Evolutionary conservation across 2,888 invertebrate genomes (phyloP).

Genomic region (Aleiodes alternator): DNA sequence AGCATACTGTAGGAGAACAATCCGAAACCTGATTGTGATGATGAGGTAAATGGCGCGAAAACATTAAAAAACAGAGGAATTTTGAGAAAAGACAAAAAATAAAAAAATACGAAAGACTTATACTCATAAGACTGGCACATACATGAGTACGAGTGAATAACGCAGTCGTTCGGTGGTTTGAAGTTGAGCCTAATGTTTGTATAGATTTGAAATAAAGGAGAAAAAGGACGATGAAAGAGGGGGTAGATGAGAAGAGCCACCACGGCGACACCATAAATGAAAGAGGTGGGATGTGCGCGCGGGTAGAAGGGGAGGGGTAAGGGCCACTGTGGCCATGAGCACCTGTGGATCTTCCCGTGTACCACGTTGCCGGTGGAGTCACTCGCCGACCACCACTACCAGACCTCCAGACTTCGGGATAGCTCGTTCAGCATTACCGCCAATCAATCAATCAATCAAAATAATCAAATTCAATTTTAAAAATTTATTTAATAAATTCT

Average conservation of each 20-base stretch:
- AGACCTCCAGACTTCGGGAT: constrained; percentile 65
- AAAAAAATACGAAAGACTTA: no score
- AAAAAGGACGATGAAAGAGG: constrained; percentile 37
- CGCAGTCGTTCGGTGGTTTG: constrained; percentile 35
- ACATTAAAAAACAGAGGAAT: no score
- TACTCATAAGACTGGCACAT: background rate
- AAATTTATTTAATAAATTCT: background rate
- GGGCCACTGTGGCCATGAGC: constrained; percentile 61
- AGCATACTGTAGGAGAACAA: no score
- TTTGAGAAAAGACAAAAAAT: no score
- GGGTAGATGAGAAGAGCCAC: constrained; percentile 48
- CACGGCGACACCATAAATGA: constrained; percentile 40
- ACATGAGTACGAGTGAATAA: background rate
- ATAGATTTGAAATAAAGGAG: background rate
- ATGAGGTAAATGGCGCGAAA: no score
- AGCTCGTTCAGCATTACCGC: background rate
- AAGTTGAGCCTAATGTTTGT: constrained; percentile 44
- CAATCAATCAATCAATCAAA: constrained; percentile 26
- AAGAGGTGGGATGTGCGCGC: constrained; percentile 48
- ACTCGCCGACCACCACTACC: constrained; percentile 74
- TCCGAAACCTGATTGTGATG: no score
- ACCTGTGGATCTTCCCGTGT: constrained; percentile 73
- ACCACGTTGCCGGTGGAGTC: constrained; percentile 71
- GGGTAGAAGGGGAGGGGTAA: constrained; percentile 62
- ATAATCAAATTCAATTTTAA: background rate